Conservation (phyloP, 2,113 vertebrate genomes). For the Isichthys henryi region DNA sequence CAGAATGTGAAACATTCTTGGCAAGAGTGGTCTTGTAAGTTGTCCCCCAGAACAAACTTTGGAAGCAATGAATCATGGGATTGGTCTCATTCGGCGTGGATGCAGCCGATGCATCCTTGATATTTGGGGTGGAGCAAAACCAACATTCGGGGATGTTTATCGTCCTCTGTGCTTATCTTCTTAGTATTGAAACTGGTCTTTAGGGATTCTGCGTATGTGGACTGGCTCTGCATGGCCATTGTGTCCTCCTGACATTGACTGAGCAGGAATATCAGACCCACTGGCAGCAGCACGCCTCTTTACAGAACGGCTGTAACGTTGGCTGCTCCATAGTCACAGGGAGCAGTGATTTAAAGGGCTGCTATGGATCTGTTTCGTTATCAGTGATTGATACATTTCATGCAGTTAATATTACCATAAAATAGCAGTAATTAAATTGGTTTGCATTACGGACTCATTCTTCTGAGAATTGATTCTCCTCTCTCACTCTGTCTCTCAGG, state of each 20-base stretch:
- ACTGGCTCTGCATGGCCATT: too few species aligned
- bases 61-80: not conserved
- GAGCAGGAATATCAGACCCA: not conserved
- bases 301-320: not conserved
- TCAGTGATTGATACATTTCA: not conserved
- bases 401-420: not conserved
- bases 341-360: not conserved
- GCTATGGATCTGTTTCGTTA: not conserved
- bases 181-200: not conserved
- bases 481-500: not conserved
- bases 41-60: not conserved
- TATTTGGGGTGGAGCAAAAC: not conserved
- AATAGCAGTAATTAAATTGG: constrained; percentile 1
- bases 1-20: not conserved
- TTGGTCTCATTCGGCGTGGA: not conserved
- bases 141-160: not conserved
- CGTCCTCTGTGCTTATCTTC: not conserved
- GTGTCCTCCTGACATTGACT: not conserved
- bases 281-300: not conserved
- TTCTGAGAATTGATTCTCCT: not conserved
- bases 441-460: not conserved
- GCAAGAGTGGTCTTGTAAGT: not conserved
- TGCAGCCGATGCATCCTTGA: not conserved
- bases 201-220: too few species aligned
- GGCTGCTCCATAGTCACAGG: not conserved